Evolutionary conservation across 2,797 vertebrate genomes (phyloP).

Genomic region (Paramormyrops hopkinsi): DNA sequence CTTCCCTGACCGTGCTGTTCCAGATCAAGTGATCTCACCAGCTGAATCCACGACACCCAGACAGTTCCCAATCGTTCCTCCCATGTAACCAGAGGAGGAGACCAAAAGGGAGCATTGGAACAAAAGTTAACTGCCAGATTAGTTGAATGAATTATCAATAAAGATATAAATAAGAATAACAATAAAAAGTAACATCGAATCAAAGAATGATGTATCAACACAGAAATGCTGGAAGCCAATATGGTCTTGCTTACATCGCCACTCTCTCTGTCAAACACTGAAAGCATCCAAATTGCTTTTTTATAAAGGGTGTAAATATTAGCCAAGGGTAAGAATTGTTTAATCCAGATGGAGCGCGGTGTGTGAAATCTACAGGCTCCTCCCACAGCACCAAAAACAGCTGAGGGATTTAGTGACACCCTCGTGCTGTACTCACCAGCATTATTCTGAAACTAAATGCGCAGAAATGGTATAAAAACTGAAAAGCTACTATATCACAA

Average conservation of each 20-base stretch:
- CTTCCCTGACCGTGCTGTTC: background rate
- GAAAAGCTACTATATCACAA: background rate
- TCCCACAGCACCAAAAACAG: background rate
- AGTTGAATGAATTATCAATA: background rate
- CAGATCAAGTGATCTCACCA: background rate
- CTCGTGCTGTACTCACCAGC: background rate
- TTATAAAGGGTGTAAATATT: slow-evolving; percentile 1
- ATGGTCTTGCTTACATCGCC: background rate
- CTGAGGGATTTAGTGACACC: background rate
- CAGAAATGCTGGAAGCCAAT: background rate
- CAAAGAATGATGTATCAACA: background rate
- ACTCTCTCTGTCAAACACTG: background rate
- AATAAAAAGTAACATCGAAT: background rate
- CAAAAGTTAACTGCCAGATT: background rate
- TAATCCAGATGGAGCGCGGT: background rate
- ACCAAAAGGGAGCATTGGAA: background rate
- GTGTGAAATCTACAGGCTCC: background rate
- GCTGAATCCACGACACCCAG: background rate
- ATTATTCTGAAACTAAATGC: background rate
- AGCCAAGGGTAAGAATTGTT: background rate
- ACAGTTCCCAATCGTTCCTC: background rate
- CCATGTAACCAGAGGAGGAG: background rate
- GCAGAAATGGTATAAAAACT: background rate
- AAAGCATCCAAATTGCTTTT: background rate
- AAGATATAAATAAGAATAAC: background rate